Conservation (phyloP, 2,797 vertebrate genomes). For the Propithecus deckenii region DNA sequence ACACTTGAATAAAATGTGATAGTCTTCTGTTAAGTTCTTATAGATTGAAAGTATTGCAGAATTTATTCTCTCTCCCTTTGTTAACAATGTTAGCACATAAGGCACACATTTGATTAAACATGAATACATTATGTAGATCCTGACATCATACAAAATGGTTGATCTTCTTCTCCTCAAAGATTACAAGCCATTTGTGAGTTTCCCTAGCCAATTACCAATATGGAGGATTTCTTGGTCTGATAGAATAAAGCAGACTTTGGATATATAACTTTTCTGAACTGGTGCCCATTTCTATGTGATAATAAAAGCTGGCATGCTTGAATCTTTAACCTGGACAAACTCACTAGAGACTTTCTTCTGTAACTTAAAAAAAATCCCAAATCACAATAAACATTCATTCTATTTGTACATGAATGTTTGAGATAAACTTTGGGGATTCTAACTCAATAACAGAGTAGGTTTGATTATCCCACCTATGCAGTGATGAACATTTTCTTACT, state of each 20-base stretch:
- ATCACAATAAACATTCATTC: not conserved
- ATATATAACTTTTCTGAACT: not conserved
- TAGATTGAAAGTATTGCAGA: not conserved
- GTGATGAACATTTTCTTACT: not conserved
- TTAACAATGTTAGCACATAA: not conserved
- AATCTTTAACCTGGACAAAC: not conserved
- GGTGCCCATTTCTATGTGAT: not conserved
- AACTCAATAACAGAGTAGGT: not conserved
- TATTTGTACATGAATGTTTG: not conserved
- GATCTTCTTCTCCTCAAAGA: not conserved
- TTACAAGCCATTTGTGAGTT: not conserved
- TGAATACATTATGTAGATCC: not conserved
- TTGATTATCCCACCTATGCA: not conserved
- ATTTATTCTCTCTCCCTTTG: not conserved
- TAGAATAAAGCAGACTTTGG: not conserved
- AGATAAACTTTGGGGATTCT: not conserved
- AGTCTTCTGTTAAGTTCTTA: not conserved
- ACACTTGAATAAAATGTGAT: not conserved
- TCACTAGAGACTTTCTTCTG: not conserved
- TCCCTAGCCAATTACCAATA: not conserved
- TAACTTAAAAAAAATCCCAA: not conserved
- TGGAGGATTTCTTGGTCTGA: not conserved
- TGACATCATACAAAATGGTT: not conserved
- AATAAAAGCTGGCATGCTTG: not conserved
- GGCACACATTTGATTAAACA: not conserved